Evolutionary conservation across 2,888 invertebrate species (phyloP), one percentile per base, ranked within the genome.

Genomic region (Hofmannophila pseudospretella): DNA sequence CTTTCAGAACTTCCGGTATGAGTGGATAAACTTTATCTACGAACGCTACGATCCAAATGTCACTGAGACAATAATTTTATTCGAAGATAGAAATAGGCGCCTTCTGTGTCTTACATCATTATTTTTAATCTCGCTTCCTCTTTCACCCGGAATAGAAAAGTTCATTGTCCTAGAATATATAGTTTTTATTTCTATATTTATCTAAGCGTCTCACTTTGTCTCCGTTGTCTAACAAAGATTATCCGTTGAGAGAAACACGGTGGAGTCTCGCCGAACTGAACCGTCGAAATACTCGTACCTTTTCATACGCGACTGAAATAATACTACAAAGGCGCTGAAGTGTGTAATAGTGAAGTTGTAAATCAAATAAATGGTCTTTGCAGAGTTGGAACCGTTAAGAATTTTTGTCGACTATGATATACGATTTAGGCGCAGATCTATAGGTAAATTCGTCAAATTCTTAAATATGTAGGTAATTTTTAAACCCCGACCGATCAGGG

Each of bases 231-330:
- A 34, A 39, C 30, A 36, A 36, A 34, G 37, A 44, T 47, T 42
- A 44, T 39, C 37, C 29, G 44, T 42, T 44, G 47, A 42, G 36
- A 34, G 50, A 53, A 44, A 50, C 49, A 49, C 47, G 34, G 37
- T 27, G 29, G 19, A 13, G 9, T 14, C 14, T 3, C 3, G 9
- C 19, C 9, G 47, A 47, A 49, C 45, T 41, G 45, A n/a, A n/a
- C n/a, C n/a, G n/a, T n/a, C n/a, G n/a, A n/a, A n/a, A n/a, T n/a
- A n/a, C n/a, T n/a, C n/a, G n/a, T n/a, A n/a, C n/a, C 36, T 37
- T 34, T 42, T 41, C 38, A 29, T 31, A 36, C 33, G 35, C 32
- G 34, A 44, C 38, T 11, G 31, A 39, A 44, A 44, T 45, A 45
- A 37, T 32, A 39, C 30, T 22, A 14, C n/a, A 10, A 39, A 37